These are phyloP conservation scores for Bradypodion ventrale DNA, from an alignment of 2,797 vertebrate genomes.

Conservation along the genomic window DNA sequence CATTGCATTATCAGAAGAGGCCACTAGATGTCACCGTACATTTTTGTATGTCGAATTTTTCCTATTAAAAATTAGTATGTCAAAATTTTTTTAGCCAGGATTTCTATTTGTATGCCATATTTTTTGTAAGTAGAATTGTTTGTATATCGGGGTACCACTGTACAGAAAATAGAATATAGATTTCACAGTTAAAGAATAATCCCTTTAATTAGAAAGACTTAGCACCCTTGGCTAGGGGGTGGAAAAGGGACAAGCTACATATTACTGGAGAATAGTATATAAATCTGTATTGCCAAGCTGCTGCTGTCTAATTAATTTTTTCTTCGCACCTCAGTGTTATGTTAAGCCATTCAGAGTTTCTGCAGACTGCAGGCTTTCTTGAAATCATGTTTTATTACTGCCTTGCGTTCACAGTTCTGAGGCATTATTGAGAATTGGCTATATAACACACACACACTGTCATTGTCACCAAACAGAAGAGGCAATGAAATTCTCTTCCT, in stretches of 20 bases:
- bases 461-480: slow-evolving; percentile 5
- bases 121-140: too few relatives aligned
- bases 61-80: too few relatives aligned
- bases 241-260: slow-evolving; percentile 47
- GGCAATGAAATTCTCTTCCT: not conserved
- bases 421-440: slow-evolving; percentile 26
- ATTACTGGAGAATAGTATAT: slow-evolving; percentile 42
- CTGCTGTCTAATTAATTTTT: slow-evolving; percentile 59
- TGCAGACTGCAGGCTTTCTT: slow-evolving; percentile 37
- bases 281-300: slow-evolving; percentile 52
- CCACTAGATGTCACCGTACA: too few relatives aligned
- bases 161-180: slow-evolving; percentile 64
- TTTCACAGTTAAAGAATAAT: slow-evolving; percentile 63
- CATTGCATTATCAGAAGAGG: too few relatives aligned
- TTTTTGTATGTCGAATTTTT: too few relatives aligned
- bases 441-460: not conserved
- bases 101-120: too few relatives aligned
- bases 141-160: too few relatives aligned
- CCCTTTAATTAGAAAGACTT: slow-evolving; percentile 65
- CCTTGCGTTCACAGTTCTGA: slow-evolving; percentile 32
- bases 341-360: slow-evolving; percentile 45
- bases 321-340: slow-evolving; percentile 20
- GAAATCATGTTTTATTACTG: slow-evolving; percentile 35
- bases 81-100: too few relatives aligned
- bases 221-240: slow-evolving; percentile 48